Base-by-base conservation (phyloP, 2,113 vertebrate species). In the Lutjanus erythropterus region DNA sequence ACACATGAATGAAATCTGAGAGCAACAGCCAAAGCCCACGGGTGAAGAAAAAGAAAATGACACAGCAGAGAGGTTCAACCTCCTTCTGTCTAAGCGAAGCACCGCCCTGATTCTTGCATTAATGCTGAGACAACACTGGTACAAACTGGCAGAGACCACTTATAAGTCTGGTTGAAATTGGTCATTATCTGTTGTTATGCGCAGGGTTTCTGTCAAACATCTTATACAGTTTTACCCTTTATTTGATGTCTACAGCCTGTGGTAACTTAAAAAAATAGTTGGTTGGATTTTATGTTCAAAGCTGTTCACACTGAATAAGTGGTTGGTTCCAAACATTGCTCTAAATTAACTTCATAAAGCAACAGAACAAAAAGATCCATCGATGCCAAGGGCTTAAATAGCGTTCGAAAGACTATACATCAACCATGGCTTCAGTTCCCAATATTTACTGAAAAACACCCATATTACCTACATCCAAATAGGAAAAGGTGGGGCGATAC, bases 41-140 rank as follows among this genome's bases (percentile, higher is more conserved):
- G 35, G 59, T 71, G 47, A 74, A 79, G 42, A 78, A 71, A 58
- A 71, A 49, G 53, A 72, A 72, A 50, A 55, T 46, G 37, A 80
- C 18, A n/a, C 60, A 72, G 33, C 15, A 19, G 50, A 50, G 47
- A 53, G 15, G 16, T 27, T 78, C 31, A 55, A 12, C 27, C 66
- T 49, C 27, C 12, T 5, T 23, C 39, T 39, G 42, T 46, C 37
- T 16, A 39, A 5, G 6, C 9, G 1, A 47, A 69, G 21, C 31
- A 53, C 41, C 12, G 33, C 41, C 14, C 37, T 39, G 37, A 42
- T 71, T 47, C 9, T 9, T 37, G 9, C 47, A 33, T 18, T 21
- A 33, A 25, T 0, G 6, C 21, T 29, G 23, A 61, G 37, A n/a
- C 65, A 35, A 41, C 31, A 42, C 16, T 10, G 27, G 35, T 19